Conservation (phyloP, 2,797 vertebrate genomes). For the Manis pentadactyla region DNA sequence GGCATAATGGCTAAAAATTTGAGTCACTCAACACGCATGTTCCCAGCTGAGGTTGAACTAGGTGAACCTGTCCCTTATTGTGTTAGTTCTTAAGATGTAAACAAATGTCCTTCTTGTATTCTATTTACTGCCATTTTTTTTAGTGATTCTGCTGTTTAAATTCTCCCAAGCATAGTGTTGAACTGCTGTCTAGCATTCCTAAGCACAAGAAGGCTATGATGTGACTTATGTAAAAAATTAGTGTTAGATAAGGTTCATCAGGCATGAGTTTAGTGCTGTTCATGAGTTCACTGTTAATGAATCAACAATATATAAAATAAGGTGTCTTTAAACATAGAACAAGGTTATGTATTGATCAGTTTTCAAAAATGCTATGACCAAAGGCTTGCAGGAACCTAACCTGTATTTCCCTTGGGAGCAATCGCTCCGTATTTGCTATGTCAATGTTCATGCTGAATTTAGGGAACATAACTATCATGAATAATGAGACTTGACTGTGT, state of each 20-base stretch:
- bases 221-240: background rate
- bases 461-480: background rate
- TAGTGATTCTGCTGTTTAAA: background rate
- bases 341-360: background rate
- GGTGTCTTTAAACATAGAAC: background rate
- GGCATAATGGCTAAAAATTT: background rate
- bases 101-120: background rate
- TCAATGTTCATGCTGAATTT: background rate
- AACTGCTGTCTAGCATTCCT: background rate
- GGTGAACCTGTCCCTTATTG: background rate
- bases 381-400: background rate
- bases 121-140: no score
- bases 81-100: background rate
- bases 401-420: background rate
- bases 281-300: background rate
- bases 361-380: background rate
- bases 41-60: background rate
- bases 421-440: background rate
- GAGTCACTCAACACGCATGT: background rate
- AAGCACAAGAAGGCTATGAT: background rate
- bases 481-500: background rate
- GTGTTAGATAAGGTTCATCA: background rate
- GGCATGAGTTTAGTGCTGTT: background rate
- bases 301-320: background rate
- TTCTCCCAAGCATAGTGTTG: no score